These are phyloP conservation scores for Fregata magnificens DNA, from an alignment of 2,113 vertebrate species.

Conservation along the genomic window DNA sequence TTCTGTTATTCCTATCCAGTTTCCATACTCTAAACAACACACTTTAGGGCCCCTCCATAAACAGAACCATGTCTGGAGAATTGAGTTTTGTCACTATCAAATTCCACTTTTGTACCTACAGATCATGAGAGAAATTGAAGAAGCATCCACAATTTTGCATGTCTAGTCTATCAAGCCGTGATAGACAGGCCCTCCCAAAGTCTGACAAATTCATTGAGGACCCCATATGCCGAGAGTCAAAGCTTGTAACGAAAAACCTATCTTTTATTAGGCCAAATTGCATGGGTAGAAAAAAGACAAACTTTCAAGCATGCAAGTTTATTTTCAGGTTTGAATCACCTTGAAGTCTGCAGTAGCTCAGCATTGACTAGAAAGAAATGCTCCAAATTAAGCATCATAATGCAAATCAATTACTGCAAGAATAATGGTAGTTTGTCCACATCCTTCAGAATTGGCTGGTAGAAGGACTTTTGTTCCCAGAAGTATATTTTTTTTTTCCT, in stretches of 20 bases:
- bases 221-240: not conserved
- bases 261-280: not conserved
- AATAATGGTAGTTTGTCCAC: not conserved
- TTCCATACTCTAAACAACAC: not conserved
- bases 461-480: not conserved
- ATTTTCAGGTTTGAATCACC: not conserved
- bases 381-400: not conserved
- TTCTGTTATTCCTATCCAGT: not conserved
- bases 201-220: not conserved
- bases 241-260: not conserved
- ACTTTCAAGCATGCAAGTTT: not conserved
- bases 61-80: not conserved
- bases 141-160: not conserved
- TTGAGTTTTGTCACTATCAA: not conserved
- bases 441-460: not conserved
- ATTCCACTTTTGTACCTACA: not conserved
- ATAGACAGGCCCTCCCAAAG: not conserved
- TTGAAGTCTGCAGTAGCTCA: not conserved
- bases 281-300: not conserved
- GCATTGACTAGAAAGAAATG: not conserved
- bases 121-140: not conserved
- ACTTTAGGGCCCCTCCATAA: not conserved
- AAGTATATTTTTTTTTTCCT: not conserved
- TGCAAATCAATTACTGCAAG: not conserved
- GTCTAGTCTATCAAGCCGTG: not conserved